A percentile compares a stretch with the other conserved stretches of the same genome.
Conservation (phyloP, 1,140 invertebrate species). For the Popillia japonica region DNA sequence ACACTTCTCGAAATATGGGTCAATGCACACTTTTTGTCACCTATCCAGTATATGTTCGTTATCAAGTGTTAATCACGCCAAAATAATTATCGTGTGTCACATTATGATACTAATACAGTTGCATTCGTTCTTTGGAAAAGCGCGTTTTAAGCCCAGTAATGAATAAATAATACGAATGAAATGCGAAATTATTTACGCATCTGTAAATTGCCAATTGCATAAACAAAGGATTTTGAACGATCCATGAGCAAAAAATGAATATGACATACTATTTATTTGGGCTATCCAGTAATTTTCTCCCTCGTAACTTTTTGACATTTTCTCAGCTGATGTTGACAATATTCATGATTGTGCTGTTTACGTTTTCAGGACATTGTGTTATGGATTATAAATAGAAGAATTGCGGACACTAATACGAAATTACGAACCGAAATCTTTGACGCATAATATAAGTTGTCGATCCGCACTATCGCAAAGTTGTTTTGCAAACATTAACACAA, state of each 20-base stretch:
- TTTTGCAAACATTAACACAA: constrained; percentile 31
- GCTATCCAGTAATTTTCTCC: constrained; percentile 21
- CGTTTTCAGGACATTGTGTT: constrained; percentile 8
- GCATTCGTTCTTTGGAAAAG: neutral
- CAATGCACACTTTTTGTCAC: neutral
- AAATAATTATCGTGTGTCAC: neutral
- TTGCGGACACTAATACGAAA: constrained; percentile 20
- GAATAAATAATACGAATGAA: constrained; percentile 17
- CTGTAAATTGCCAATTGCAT: neutral
- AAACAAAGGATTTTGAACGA: constrained; percentile 21
- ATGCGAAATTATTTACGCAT: constrained; percentile 6
- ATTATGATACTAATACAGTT: neutral
- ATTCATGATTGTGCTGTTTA: constrained; percentile 23
- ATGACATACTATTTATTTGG: constrained; percentile 33
- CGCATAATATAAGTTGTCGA: constrained; percentile 23
- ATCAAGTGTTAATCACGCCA: neutral
- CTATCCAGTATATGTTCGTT: neutral
- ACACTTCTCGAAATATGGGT: neutral
- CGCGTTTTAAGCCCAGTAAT: neutral
- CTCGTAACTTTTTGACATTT: constrained; percentile 23
- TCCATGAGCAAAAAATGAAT: constrained; percentile 8
- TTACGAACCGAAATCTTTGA: constrained; percentile 15
- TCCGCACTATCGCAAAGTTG: constrained; percentile 26
- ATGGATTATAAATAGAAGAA: constrained; percentile 20
- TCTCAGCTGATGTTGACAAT: constrained; percentile 39